Percentiles rank a stretch among this genome's conserved stretches.
Evolutionary conservation across 2,797 vertebrate species (phyloP).

Genomic region (Arctocebus calabarensis): DNA sequence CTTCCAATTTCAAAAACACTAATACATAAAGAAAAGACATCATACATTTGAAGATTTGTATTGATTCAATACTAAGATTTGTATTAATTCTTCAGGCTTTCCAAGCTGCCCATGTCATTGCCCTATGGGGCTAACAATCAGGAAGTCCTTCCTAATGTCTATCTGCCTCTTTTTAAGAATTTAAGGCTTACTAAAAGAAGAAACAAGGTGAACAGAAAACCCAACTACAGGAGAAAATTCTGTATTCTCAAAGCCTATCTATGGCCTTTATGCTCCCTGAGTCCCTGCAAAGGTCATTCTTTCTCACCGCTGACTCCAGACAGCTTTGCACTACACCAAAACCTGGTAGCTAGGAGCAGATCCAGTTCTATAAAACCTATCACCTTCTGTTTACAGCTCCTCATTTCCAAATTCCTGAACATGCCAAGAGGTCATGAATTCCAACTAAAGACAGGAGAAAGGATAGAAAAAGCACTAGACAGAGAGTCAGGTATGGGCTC

Average conservation of each 20-base stretch:
- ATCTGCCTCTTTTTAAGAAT: not conserved
- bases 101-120: not conserved
- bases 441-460: not conserved
- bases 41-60: not conserved
- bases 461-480: not conserved
- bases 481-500: not conserved
- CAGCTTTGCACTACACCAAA: not conserved
- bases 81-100: not conserved
- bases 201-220: not conserved
- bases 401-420: slow-evolving; percentile 25
- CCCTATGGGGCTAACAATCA: not conserved
- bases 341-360: accelerated
- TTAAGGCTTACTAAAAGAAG: not conserved
- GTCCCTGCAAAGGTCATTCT: not conserved
- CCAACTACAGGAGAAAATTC: not conserved
- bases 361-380: not conserved
- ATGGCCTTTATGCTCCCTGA: not conserved
- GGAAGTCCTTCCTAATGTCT: not conserved
- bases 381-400: not conserved
- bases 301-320: not conserved
- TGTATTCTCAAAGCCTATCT: not conserved
- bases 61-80: not conserved
- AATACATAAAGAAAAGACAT: not conserved
- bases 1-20: slow-evolving; percentile 16
- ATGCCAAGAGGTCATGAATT: not conserved